These are phyloP conservation scores for Vulpes ferrilata DNA, from an alignment of 2,113 vertebrate genomes.

Conservation along the genomic window DNA sequence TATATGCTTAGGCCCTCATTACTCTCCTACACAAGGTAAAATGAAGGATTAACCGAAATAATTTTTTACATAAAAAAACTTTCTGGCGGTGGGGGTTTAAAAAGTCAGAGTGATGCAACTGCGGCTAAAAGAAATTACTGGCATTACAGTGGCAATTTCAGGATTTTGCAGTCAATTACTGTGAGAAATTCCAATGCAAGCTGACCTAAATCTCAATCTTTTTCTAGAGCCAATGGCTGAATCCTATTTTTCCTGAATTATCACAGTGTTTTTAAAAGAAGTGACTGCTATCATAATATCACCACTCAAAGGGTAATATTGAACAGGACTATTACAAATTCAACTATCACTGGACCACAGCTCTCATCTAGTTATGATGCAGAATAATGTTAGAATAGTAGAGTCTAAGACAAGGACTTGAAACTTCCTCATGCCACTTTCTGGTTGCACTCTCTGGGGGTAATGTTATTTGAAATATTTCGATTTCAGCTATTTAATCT, in stretches of 20 bases:
- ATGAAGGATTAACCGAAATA: not conserved
- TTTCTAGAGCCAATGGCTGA: not conserved
- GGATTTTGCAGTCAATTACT: not conserved
- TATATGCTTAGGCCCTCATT: not conserved
- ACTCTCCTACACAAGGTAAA: not conserved
- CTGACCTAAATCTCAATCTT: not conserved
- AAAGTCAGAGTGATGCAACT: not conserved
- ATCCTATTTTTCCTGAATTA: not conserved
- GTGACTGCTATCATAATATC: not conserved
- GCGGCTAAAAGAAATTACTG: not conserved
- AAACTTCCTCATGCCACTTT: not conserved
- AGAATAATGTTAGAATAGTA: too few species aligned
- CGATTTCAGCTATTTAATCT: not conserved
- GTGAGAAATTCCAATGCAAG: not conserved
- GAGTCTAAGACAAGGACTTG: not conserved
- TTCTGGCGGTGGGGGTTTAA: not conserved
- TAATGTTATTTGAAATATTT: not conserved
- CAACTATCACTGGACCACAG: too few species aligned
- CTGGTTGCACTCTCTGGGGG: not conserved
- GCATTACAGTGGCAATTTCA: not conserved
- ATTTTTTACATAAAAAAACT: not conserved
- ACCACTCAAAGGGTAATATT: not conserved
- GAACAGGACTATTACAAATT: not conserved
- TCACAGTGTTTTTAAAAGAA: not conserved
- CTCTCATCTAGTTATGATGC: accelerated